Conservation (phyloP, 2,113 vertebrate species). For the Phalacrocorax pelagicus region DNA sequence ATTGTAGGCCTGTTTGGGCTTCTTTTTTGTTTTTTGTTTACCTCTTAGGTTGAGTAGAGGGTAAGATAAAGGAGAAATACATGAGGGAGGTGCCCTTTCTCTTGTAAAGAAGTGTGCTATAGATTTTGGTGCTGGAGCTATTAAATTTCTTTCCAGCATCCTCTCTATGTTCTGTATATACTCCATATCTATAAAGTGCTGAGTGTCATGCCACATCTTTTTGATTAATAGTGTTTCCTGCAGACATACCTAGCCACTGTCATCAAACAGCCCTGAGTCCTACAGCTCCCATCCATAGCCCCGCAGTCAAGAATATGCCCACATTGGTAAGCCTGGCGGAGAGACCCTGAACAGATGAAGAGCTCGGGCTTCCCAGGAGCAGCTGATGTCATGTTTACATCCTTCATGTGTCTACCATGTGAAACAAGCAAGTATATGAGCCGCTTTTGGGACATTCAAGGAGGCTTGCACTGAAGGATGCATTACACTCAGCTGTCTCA, state of each 20-base stretch:
- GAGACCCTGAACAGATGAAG: neutral
- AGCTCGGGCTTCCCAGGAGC: neutral
- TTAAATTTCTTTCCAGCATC: neutral
- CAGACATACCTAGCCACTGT: neutral
- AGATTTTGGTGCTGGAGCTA: neutral
- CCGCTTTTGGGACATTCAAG: neutral
- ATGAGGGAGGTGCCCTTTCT: neutral
- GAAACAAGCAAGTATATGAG: neutral
- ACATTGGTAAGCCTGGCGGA: neutral
- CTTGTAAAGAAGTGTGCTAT: neutral
- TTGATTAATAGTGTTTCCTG: neutral
- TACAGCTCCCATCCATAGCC: neutral
- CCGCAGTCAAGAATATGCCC: neutral
- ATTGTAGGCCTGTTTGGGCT: neutral
- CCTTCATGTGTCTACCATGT: neutral
- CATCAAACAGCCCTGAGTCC: neutral
- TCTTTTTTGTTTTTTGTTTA: neutral
- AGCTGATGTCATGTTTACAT: neutral
- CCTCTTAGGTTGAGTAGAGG: neutral
- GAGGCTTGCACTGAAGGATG: neutral
- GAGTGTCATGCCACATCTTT: neutral
- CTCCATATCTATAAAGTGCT: neutral
- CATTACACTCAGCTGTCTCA: neutral
- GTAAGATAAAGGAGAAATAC: neutral
- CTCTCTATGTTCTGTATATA: neutral